A percentile compares a stretch with the other conserved stretches of the same genome.
phyloP scores from a whole-genome alignment of 1,140 invertebrate species.

The Holcopasites calliopsidis region DNA sequence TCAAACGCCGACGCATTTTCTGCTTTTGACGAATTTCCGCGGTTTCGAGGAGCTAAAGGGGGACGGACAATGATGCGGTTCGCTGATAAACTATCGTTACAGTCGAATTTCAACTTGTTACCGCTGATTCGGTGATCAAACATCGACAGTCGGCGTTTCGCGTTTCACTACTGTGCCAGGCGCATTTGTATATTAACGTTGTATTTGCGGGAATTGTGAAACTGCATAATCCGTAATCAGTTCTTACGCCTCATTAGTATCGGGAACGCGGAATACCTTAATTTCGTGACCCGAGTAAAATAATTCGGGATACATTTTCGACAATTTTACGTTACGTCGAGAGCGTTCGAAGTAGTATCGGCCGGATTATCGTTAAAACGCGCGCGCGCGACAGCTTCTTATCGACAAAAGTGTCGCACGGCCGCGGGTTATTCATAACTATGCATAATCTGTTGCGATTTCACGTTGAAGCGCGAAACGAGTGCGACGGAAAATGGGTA shows the following conservation, averaged over 20 bases:
- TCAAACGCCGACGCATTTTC: conserved; percentile 24
- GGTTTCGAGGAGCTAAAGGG: conserved; percentile 8
- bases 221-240: conserved; percentile 48
- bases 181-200: conserved; percentile 48
- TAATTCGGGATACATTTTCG: neutral
- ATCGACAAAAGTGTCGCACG: conserved; percentile 43
- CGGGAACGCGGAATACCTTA: neutral
- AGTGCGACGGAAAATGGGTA: conserved; percentile 34
- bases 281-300: neutral
- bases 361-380: no score
- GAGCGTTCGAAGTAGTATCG: neutral
- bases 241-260: conserved; percentile 51
- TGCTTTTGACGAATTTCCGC: conserved; percentile 44
- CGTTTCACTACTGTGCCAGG: conserved; percentile 12
- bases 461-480: conserved; percentile 35
- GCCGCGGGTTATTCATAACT: conserved; percentile 36
- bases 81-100: conserved; percentile 57
- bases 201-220: conserved; percentile 46
- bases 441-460: conserved; percentile 52
- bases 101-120: conserved; percentile 63
- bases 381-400: neutral
- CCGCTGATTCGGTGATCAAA: conserved; percentile 56
- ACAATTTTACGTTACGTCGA: neutral
- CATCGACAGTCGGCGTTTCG: conserved; percentile 36
- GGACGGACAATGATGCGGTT: conserved; percentile 31